Percentiles rank a stretch among this genome's conserved stretches.
These are phyloP conservation scores for Chloropsis cyanopogon DNA, from an alignment of 2,113 vertebrate species.

Conservation along the genomic window DNA sequence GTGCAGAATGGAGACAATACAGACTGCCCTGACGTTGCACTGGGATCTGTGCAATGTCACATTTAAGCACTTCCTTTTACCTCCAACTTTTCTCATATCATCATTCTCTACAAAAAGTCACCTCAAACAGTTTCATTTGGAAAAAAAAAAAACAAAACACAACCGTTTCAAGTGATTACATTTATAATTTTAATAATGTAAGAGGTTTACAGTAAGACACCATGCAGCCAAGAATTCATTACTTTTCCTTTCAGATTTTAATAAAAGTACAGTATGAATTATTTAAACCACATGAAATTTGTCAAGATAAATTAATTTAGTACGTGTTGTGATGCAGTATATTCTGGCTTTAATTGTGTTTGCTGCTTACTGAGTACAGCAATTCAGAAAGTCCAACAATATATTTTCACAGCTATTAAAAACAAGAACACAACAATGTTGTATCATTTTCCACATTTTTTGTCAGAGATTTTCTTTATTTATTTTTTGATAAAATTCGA, in stretches of 20 bases:
- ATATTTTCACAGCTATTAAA: neutral
- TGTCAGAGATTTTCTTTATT: neutral
- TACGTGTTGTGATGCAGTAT: neutral
- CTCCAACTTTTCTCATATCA: neutral
- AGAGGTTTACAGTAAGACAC: constrained; percentile 26
- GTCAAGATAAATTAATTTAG: constrained; percentile 55
- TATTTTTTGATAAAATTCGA: neutral
- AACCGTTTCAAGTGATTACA: constrained; percentile 51
- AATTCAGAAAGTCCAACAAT: neutral
- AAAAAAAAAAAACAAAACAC: neutral
- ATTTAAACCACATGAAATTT: constrained; percentile 42
- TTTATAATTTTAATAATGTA: constrained; percentile 65
- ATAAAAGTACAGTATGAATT: constrained; percentile 57
- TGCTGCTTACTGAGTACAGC: neutral
- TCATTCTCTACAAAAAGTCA: neutral
- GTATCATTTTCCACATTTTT: neutral
- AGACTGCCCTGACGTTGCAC: neutral
- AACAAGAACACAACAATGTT: neutral
- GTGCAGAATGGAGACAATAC: neutral
- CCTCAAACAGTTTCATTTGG: neutral
- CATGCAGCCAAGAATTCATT: constrained; percentile 16
- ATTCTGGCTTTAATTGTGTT: constrained; percentile 39
- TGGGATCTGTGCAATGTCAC: neutral
- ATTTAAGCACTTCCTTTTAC: neutral
- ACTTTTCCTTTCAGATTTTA: constrained; percentile 45